These are phyloP conservation scores for Myiagra hebetior DNA, from an alignment of 2,113 vertebrate genomes.

Conservation along the genomic window DNA sequence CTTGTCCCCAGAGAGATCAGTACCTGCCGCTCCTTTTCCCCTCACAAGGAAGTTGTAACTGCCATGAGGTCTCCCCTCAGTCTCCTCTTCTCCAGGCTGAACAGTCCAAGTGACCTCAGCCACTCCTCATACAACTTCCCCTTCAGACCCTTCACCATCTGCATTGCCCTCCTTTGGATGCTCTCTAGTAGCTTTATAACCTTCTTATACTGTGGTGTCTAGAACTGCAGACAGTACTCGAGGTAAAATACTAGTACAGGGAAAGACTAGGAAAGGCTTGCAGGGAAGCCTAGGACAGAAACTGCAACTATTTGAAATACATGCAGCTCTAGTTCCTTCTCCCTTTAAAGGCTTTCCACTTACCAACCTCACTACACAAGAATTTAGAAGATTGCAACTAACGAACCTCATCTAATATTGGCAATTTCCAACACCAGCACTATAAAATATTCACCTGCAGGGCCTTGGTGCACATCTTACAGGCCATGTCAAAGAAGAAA, in stretches of 20 bases:
- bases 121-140: rapidly evolving
- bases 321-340: background rate
- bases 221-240: background rate
- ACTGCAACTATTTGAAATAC: background rate
- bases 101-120: background rate
- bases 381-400: background rate
- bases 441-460: background rate
- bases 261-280: background rate
- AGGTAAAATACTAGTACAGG: background rate
- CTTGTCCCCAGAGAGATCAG: background rate
- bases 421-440: background rate
- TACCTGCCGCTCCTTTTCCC: background rate
- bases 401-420: background rate
- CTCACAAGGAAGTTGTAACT: background rate
- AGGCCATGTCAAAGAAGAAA: background rate
- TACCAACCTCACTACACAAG: background rate
- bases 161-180: rapidly evolving
- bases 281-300: background rate
- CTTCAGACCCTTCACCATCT: background rate
- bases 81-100: background rate
- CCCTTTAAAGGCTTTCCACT: background rate
- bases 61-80: background rate
- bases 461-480: background rate
- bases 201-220: background rate
- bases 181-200: background rate